Evolutionary conservation across 2,113 vertebrate species (phyloP), one percentile per base, ranked within the genome.

Genomic region (Odocoileus virginianus): DNA sequence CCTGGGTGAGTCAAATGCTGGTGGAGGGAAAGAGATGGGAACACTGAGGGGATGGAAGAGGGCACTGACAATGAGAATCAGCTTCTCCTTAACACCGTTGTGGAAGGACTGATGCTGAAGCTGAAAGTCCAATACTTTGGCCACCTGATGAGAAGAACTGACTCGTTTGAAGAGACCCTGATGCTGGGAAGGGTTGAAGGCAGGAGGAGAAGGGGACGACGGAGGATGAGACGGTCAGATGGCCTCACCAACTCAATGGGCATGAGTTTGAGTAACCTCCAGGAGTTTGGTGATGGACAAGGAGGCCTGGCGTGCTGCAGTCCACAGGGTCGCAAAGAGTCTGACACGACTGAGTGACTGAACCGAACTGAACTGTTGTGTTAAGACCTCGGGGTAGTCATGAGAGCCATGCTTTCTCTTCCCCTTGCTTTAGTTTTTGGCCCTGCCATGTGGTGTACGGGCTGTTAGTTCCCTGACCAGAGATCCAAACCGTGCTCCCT

Each of bases 321-420:
- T 71, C 64, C 64, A 36, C 21, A 8, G 33, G 64, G 33, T 67
- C 2, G 0, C 64, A 67, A n/a, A 67, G 17, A 67, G 8, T 67
- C 9, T 8, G n/a, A 67, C 0, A 10, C 2, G 0, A 21, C n/a
- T 71, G n/a, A 36, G 17, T 21, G n/a, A 36, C n/a, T 71, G n/a
- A 67, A 21, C 64, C n/a, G 64, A 21, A 36, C 16, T 67, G 5
- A 21, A 21, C 64, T 71, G 33, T n/a, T 36, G 40, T 33, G 23
- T 50, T 21, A 12, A 87, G 28, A 54, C 11, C 30, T 71, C 23
- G 1, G 25, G 3, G 61, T 61, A 11, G 8, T 23, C 67, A 12
- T 2, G 0, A 2, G 12, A 52, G 23, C 58, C 28, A 4, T 28
- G 54, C 28, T 25, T 90, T 47, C 28, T 82, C 71, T 86, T 47